Evolutionary conservation across 2,113 vertebrate genomes (phyloP), one percentile per base, ranked within the genome.

Genomic region (Xenopus borealis): DNA sequence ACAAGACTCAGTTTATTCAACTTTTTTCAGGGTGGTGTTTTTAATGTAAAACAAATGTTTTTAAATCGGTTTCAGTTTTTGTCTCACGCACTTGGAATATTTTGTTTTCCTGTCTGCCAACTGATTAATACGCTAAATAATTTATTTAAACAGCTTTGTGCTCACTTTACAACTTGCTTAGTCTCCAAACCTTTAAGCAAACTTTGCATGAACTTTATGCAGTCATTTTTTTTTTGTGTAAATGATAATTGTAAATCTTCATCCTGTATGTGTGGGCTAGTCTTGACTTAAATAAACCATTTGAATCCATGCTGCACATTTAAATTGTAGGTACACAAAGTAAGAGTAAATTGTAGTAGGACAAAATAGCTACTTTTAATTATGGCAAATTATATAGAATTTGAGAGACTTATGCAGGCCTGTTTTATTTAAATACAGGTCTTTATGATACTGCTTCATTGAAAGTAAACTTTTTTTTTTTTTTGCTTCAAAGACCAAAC

Each of bases 291-390:
- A 90, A 90, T 90, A 90, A 91, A 86, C 86, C 80, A 81, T 80
- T 81, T 66, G 0, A 80, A 80, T 86, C 84, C 72, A 81, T 23
- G 82, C 82, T 65, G 78, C 88, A 85, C 82, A 83, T 86, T 86
- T 82, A 88, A 89, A 90, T 82, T 90, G 88, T 82, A 88, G 86
- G 82, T 85, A 88, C 64, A 85, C 80, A 81, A 72, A 88, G 83
- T 79, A 89, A 83, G 78, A 50, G 86, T 80, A 91, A 90, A 93
- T 88, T 90, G 89, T 80, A 91, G 88, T 71, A 82, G 77, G 78
- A 88, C 86, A 86, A 91, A 93, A 91, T 88, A 89, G 85, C 82
- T 88, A 85, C 87, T 84, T 87, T 91, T 91, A 89, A 91, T 91
- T 91, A 90, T 84, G 80, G 76, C 58, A 91, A 92, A 90, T 91